Evolutionary conservation across 30 jellyfish, hydroid and myxozoan species (phyloP), one percentile per base, ranked within the genome.

Genomic region (Pseudorhiza aurosa): DNA sequence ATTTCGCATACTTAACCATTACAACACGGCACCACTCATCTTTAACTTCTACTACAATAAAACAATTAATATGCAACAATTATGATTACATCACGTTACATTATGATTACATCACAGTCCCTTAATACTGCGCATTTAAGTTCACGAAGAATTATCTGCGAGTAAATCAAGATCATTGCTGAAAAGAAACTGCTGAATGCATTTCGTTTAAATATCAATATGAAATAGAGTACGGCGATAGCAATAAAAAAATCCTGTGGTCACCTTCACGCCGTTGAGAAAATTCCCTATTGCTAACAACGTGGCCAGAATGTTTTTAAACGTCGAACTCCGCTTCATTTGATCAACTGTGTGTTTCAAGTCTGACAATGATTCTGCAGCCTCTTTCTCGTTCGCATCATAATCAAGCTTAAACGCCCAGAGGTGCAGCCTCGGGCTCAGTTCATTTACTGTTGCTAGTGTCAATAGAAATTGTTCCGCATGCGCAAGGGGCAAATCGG

Each of bases 401-500:
- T 94, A 94, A 68, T 94, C 99, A 88, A 94, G 68, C 72, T 80
- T 79, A 62, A 94, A 94, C 11, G 95, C 81, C 99, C 99, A 94
- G 19, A 94, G 85, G 39, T 75, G 55, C 26, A 94, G 79, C 89
- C 99, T 87, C 75, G 99, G 96, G 30, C 81, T 42, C 68, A 94
- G 95, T 76, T 94, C 99, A 24, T 90, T 94, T 65, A 94, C 83
- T 27, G 99, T 87, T 29, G 99, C 84, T 32, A 94, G 47, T 17
- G 97, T 87, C 83, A 87, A 58, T 25, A 94, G 77, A 56, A 94
- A 94, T 14, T 87, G 96, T 76, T 94, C 99, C 14, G 99, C 99
- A 59, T 94, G 99, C 1, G 99, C 99, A 25, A 94, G 64, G 10
- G 99, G 99, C 17, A 95, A 57, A 53, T 94, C 99, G 9, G 99